Conservation (phyloP, 1,140 invertebrate genomes). For the Grapholita molesta region DNA sequence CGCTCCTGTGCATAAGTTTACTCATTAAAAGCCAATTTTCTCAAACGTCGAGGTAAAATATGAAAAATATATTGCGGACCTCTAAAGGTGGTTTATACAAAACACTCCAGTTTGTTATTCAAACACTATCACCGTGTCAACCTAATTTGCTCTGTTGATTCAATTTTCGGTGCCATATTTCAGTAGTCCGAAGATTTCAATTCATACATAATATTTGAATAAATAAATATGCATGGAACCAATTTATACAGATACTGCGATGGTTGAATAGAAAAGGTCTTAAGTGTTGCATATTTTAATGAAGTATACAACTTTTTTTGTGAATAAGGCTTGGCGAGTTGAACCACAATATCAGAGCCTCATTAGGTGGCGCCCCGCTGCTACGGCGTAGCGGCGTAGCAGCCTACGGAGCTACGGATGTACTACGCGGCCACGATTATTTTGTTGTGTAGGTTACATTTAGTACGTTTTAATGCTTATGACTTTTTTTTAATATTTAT, state of each 20-base stretch:
- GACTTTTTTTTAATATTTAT: not conserved
- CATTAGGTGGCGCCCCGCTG: constrained; percentile 52
- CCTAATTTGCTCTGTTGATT: constrained; percentile 58
- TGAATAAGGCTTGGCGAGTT: constrained; percentile 26
- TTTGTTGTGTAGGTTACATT: constrained; percentile 38
- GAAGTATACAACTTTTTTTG: not conserved
- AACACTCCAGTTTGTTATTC: constrained; percentile 39
- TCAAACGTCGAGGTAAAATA: constrained; percentile 44
- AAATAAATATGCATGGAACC: constrained; percentile 78
- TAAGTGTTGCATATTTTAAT: not conserved
- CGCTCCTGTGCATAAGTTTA: constrained; percentile 50
- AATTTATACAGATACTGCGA: constrained; percentile 66
- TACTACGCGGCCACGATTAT: constrained; percentile 38
- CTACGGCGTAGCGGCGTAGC: constrained; percentile 42
- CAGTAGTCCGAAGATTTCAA: constrained; percentile 72
- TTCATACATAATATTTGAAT: constrained; percentile 75
- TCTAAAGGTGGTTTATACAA: constrained; percentile 37
- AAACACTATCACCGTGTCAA: constrained; percentile 44
- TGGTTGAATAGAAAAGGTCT: constrained; percentile 27
- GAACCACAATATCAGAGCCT: constrained; percentile 66
- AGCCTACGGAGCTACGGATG: constrained; percentile 43
- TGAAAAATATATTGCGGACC: constrained; percentile 40
- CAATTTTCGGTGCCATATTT: constrained; percentile 68
- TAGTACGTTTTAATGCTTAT: not conserved
- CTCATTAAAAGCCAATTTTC: constrained; percentile 54